Conservation (phyloP, 2,797 vertebrate genomes). For the Neoniphon sammara region DNA sequence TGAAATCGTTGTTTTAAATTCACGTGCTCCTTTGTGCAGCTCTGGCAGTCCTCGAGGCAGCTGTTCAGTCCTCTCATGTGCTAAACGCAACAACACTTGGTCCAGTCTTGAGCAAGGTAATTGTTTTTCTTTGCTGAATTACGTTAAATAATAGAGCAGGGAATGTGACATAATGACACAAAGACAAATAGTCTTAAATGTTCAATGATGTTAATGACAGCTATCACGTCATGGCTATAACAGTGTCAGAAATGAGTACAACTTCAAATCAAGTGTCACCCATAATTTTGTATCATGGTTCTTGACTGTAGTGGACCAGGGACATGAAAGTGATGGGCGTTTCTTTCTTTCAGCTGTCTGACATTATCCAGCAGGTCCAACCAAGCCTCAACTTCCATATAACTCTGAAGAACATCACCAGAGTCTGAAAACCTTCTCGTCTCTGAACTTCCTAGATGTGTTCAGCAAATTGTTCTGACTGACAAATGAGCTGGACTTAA, state of each 20-base stretch:
- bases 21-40: conserved; percentile 28
- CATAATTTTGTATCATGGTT: not conserved
- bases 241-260: too few species aligned
- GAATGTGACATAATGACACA: too few species aligned
- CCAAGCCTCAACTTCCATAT: conserved; percentile 9
- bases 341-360: conserved; percentile 58
- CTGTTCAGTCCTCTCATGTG: conserved; percentile 25
- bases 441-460: too few species aligned
- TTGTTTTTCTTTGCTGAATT: not conserved
- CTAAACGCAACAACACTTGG: conserved; percentile 4
- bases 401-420: conserved; percentile 48
- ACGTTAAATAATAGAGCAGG: too few species aligned
- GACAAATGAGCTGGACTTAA: too few species aligned
- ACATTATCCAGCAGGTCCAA: not conserved
- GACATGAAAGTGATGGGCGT: not conserved
- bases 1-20: too few species aligned
- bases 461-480: too few species aligned
- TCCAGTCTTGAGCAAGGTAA: conserved; percentile 37
- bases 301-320: not conserved
- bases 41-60: conserved; percentile 36
- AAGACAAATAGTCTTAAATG: too few species aligned
- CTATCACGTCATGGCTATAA: too few species aligned
- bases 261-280: not conserved
- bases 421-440: conserved; percentile 40
- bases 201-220: too few species aligned